Evolutionary conservation across 53 echinoderm and acorn worm genomes (phyloP).

Genomic region (Henricia sp.): DNA sequence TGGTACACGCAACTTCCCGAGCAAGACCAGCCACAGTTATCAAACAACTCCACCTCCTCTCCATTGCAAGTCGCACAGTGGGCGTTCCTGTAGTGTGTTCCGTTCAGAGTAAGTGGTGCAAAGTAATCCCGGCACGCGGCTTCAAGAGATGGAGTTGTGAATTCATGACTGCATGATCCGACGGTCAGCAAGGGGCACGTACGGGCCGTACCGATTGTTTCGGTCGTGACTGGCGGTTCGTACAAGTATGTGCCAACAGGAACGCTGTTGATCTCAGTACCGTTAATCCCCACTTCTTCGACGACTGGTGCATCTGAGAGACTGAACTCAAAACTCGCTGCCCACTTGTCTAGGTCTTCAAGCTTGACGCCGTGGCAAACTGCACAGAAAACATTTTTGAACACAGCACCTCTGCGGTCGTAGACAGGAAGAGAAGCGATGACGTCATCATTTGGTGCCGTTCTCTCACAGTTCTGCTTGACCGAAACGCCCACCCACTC

Average conservation of each 20-base stretch:
- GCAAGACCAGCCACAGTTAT: neutral
- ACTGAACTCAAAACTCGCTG: neutral
- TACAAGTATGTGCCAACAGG: constrained; percentile 3
- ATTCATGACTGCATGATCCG: neutral
- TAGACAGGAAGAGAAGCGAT: constrained; percentile 72
- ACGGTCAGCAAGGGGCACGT: constrained; percentile 9
- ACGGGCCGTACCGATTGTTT: constrained; percentile 8
- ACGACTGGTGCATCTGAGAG: neutral
- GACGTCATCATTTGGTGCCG: constrained; percentile 52
- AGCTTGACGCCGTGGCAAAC: constrained; percentile 58
- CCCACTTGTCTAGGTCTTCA: constrained; percentile 19
- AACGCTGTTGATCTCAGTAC: neutral
- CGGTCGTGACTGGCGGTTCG: neutral
- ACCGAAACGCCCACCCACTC: neutral
- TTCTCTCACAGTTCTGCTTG: constrained; percentile 38
- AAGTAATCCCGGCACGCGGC: constrained; percentile 24
- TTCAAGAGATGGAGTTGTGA: neutral
- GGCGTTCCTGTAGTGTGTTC: constrained; percentile 48
- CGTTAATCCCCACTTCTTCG: neutral
- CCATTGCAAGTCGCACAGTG: constrained; percentile 66
- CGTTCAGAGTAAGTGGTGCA: constrained; percentile 15
- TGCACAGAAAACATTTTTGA: constrained; percentile 80
- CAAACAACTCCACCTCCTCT: neutral
- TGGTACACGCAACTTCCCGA: neutral
- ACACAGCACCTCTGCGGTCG: constrained; percentile 50